phyloP scores from a whole-genome alignment of 2,113 vertebrate species.

The Gymnogyps californianus region DNA sequence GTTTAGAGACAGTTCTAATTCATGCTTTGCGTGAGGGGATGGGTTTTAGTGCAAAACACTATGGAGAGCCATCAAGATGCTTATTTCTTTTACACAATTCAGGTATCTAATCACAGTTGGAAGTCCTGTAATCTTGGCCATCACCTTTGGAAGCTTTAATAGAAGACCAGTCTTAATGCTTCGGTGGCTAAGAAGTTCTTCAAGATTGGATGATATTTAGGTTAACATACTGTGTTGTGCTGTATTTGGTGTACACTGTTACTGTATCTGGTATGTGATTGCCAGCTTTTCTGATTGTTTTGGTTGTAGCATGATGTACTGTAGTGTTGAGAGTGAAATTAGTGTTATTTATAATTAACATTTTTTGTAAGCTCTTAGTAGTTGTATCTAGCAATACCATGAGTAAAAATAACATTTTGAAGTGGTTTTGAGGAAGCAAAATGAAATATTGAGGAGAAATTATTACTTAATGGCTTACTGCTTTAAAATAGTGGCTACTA shows the following conservation, averaged over 20 bases:
- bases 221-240: not conserved
- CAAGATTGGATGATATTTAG: not conserved
- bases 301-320: not conserved
- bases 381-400: not conserved
- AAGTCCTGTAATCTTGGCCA: not conserved
- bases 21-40: not conserved
- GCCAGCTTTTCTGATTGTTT: not conserved
- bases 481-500: not conserved
- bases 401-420: slow-evolving; percentile 19
- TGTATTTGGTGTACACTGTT: not conserved
- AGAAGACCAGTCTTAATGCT: not conserved
- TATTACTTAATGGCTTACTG: not conserved
- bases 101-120: not conserved
- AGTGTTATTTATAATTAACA: not conserved
- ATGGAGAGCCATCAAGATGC: not conserved
- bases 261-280: not conserved
- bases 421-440: slow-evolving; percentile 6
- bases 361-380: not conserved
- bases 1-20: not conserved
- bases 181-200: not conserved
- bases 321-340: not conserved
- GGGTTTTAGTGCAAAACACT: not conserved
- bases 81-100: not conserved
- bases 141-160: not conserved
- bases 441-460: not conserved